Percentiles rank a stretch among this genome's conserved stretches.
phyloP scores from a whole-genome alignment of 2,888 invertebrate species.

The Diabrotica balteata region DNA sequence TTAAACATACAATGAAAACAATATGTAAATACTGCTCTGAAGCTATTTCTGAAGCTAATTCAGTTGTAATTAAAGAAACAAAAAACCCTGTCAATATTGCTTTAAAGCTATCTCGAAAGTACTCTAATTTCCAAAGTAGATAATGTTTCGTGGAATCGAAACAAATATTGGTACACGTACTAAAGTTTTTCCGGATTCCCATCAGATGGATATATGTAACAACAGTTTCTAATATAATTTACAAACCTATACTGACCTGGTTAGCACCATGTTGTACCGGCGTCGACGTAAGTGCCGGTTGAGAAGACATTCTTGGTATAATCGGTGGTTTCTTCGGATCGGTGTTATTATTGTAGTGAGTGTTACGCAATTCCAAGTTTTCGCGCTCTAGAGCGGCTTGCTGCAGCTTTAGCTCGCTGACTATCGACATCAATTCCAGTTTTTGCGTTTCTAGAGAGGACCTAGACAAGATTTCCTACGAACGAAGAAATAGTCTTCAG shows the following conservation, averaged over 20 bases:
- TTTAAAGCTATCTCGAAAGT: too few relatives aligned
- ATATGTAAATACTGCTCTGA: too few relatives aligned
- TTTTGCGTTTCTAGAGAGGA: conserved; percentile 94
- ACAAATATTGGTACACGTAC: too few relatives aligned
- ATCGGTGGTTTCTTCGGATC: conserved; percentile 54
- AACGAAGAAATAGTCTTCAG: conserved; percentile 7
- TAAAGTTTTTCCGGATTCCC: too few relatives aligned
- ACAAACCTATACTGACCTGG: conserved; percentile 43
- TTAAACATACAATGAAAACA: too few relatives aligned
- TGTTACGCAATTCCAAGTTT: conserved; percentile 76
- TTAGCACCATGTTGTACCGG: conserved; percentile 56
- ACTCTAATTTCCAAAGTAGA: too few relatives aligned
- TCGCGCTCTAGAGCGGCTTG: conserved; percentile 88
- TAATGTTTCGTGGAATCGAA: too few relatives aligned
- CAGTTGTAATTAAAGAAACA: too few relatives aligned
- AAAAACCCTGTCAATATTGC: too few relatives aligned
- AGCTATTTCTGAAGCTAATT: too few relatives aligned
- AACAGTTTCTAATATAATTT: too few relatives aligned
- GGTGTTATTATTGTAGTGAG: conserved; percentile 54
- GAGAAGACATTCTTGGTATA: conserved; percentile 57
- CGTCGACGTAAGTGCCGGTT: conserved; percentile 59
- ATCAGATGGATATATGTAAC: too few relatives aligned
- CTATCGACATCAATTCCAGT: conserved; percentile 89
- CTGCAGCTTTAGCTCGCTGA: conserved; percentile 90
- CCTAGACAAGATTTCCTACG: conserved; percentile 83